Conservation (phyloP, 92 coral and sea anemone genomes). For the Paragorgia papillata region DNA sequence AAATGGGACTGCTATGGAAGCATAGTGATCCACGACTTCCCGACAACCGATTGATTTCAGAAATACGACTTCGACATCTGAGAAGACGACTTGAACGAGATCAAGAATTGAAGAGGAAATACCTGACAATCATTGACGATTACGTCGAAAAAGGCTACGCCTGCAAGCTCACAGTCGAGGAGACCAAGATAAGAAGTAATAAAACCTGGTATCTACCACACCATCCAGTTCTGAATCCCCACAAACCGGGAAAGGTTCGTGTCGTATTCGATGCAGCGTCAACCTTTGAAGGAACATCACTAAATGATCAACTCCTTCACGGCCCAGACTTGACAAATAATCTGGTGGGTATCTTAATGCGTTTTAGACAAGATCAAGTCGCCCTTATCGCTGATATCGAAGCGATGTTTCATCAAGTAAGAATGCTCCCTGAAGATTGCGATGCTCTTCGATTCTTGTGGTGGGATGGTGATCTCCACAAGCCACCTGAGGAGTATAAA, state of each 20-base stretch:
- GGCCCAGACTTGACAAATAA: constrained; percentile 67
- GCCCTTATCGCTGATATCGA: constrained; percentile 68
- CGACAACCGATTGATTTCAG: no score
- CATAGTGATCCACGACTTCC: no score
- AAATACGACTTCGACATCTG: no score
- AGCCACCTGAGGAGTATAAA: constrained; percentile 43
- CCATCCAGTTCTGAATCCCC: constrained; percentile 56
- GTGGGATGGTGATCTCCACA: constrained; percentile 51
- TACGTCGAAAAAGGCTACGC: no score
- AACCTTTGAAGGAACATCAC: constrained; percentile 49
- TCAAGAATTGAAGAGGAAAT: no score
- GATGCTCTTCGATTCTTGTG: constrained; percentile 68
- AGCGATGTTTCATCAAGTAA: constrained; percentile 60
- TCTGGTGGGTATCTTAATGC: constrained; percentile 62
- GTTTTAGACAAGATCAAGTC: constrained; percentile 58
- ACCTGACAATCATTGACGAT: no score
- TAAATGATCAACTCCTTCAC: constrained; percentile 60
- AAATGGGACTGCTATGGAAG: no score
- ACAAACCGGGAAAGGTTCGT: constrained; percentile 64
- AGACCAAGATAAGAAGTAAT: constrained; percentile 7
- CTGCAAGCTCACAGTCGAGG: background rate
- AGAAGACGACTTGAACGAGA: no score
- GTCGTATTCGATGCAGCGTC: constrained; percentile 72
- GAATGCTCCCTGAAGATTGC: constrained; percentile 47
- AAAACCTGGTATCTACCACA: constrained; percentile 52